Base-by-base conservation (phyloP, 2,113 vertebrate species). In the Collichthys lucidus region DNA sequence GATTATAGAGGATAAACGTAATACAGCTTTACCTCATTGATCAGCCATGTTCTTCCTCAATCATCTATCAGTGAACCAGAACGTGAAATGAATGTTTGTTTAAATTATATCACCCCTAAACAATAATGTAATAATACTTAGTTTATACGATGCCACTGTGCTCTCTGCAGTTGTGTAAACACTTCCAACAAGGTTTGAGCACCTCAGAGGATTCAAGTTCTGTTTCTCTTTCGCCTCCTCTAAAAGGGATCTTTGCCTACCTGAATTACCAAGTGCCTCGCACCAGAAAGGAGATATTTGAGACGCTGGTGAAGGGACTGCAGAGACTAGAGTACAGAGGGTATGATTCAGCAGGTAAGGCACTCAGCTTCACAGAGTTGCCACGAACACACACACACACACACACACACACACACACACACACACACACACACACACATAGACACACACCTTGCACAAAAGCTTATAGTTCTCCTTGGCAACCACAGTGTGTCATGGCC, bases 291-390 rank as follows among this genome's bases (percentile, higher is more conserved):
- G 96, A 97, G 92, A 98, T 99, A 92, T 97, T 96, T 90, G 95
- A 97, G 89, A 99, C 95, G 14, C 92, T 99, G 66, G 95, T 99
- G 90, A 99, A 96, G 89, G 98, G 98, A 64, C 94, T 99, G 68
- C 97, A 97, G 95, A 96, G 98, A 31, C 94, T 99, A 79, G 98
- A 99, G 92, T 99, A 99, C 95, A 96, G 98, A 94, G 98, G 98
- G 22, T 99, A 99, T 74, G 98, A 99, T 94, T 99, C 98, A 52
- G 98, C 98, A 96, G 98, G 98, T 99, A 91, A 85, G 92, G 86
- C 62, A 40, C 50, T 62, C 15, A 11, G 56, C 72, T 59, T 70
- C 89, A 82, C 84, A 79, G 74, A 31, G 14, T 17, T 63, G n/a
- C 49, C 63, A 24, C 50, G 24, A 52, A 52, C 56, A 57, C 61